These are phyloP conservation scores for Pegoplata infirma DNA, from an alignment of 2,888 invertebrate species.

Conservation along the genomic window DNA sequence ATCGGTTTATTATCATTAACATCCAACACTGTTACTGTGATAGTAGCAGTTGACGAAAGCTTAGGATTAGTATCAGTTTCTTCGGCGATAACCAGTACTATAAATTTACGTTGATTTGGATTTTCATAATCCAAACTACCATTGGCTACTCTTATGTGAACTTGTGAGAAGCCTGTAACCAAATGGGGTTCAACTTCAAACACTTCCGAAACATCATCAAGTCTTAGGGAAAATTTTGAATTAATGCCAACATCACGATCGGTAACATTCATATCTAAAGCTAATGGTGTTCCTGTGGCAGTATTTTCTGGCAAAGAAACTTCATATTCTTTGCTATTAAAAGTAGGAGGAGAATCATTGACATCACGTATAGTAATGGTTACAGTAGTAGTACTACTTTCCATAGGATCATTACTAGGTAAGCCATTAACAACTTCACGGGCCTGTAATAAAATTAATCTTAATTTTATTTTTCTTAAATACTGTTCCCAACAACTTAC, in stretches of 20 bases:
- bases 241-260: slow-evolving; percentile 93
- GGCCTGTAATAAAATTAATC: slow-evolving; percentile 82
- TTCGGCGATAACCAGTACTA: slow-evolving; percentile 90
- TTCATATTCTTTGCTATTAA: slow-evolving; percentile 89
- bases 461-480: too few relatives aligned
- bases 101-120: slow-evolving; percentile 93
- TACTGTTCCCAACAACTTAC: slow-evolving; percentile 78
- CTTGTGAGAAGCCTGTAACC: slow-evolving; percentile 89
- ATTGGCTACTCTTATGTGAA: slow-evolving; percentile 89
- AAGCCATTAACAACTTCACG: slow-evolving; percentile 87
- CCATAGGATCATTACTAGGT: slow-evolving; percentile 83
- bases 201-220: slow-evolving; percentile 89
- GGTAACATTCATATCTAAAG: slow-evolving; percentile 90
- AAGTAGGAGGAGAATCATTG: slow-evolving; percentile 92
- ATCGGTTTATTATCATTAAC: slow-evolving; percentile 92
- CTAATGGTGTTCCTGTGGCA: slow-evolving; percentile 88
- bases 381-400: slow-evolving; percentile 85
- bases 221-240: slow-evolving; percentile 87
- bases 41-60: slow-evolving; percentile 90
- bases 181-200: slow-evolving; percentile 90
- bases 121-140: slow-evolving; percentile 92
- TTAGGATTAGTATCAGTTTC: slow-evolving; percentile 87
- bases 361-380: slow-evolving; percentile 92
- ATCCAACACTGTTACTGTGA: slow-evolving; percentile 88
- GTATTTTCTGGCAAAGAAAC: slow-evolving; percentile 91